Evolutionary conservation across 2,797 vertebrate genomes (phyloP), one percentile per base, ranked within the genome.

Genomic region (Bucorvus abyssinicus): DNA sequence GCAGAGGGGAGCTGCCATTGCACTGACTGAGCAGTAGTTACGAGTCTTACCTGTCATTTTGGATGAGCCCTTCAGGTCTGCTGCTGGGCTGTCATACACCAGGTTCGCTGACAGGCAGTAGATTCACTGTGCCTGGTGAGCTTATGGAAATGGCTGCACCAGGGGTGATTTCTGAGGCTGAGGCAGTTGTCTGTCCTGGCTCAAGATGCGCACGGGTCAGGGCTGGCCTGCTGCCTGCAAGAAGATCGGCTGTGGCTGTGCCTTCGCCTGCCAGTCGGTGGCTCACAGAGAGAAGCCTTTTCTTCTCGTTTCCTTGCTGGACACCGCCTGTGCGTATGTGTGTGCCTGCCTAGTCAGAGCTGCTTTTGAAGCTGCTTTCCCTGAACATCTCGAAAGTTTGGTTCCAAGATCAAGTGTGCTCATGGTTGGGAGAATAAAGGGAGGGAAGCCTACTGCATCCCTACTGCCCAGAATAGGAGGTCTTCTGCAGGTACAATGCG

Each of bases 321-420:
- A 40, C 12, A 8, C 22, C 3, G 0, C 30, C 12, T 53, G 7
- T 64, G 38, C 9, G 2, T 47, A 4, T 6, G 5, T 68, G 40
- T 44, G 29, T 30, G 27, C 34, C 24, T 74, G 30, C 36, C 13
- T 61, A 9, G 26, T 34, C n/a, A 74, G 56, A 71, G 29, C 70
- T 80, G 32, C 64, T 68, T 87, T 70, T 64, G 44, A 90, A 76
- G 12, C 55, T 88, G 13, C 57, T 91, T 91, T 64, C n/a, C 26
- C 10, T 89, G n/a, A 77, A 22, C 11, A 29, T 44, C 16, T 76
- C 47, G 9, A 20, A 79, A 79, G 22, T 44, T 91, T 89, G 23
- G 5, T 81, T 85, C 60, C 34, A 65, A 55, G 27, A 59, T 56
- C 20, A 59, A 80, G 42, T 69, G 17, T 65, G 23, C 42, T 90